These are phyloP conservation scores for Drosophila pullipes DNA, from an alignment of 2,888 invertebrate genomes.

Conservation along the genomic window DNA sequence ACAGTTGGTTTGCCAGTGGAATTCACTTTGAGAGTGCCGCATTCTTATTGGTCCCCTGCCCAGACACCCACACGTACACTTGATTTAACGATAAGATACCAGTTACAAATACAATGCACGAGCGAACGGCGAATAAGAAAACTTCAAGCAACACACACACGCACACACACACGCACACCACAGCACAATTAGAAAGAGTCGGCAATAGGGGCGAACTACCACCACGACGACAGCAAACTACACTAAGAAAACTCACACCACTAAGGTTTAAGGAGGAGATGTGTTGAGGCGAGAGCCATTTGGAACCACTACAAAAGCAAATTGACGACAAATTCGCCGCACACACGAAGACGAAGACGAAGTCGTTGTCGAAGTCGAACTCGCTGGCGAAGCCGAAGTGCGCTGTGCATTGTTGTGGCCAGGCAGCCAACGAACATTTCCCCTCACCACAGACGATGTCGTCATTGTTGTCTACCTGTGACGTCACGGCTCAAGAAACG, in stretches of 20 bases:
- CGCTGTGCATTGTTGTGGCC: constrained; percentile 59
- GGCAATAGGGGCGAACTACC: constrained; percentile 45
- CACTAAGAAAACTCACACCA: constrained; percentile 75
- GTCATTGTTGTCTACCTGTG: constrained; percentile 52
- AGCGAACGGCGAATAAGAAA: constrained; percentile 68
- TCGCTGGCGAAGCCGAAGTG: constrained; percentile 31
- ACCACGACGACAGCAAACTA: constrained; percentile 35
- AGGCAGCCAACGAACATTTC: constrained; percentile 39
- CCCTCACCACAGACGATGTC: constrained; percentile 60
- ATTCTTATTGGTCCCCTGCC: constrained; percentile 60
- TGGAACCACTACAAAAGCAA: constrained; percentile 54
- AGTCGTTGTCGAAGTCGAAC: constrained; percentile 22
- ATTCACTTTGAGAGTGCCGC: constrained; percentile 45
- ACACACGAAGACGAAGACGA: constrained; percentile 35
- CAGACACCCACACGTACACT: constrained; percentile 47
- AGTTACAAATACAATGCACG: constrained; percentile 28
- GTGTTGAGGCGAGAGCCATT: constrained; percentile 22
- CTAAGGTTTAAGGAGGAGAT: constrained; percentile 37
- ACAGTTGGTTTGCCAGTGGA: constrained; percentile 23
- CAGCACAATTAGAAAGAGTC: constrained; percentile 46
- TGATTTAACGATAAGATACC: constrained; percentile 58
- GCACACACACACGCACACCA: constrained; percentile 18
- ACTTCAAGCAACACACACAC: constrained; percentile 28
- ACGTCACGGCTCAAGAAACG: constrained; percentile 71
- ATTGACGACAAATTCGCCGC: constrained; percentile 71